Percentiles rank a stretch among this genome's conserved stretches.
These are phyloP conservation scores for Xestia ashworthii DNA, from an alignment of 2,888 invertebrate genomes.

Conservation along the genomic window DNA sequence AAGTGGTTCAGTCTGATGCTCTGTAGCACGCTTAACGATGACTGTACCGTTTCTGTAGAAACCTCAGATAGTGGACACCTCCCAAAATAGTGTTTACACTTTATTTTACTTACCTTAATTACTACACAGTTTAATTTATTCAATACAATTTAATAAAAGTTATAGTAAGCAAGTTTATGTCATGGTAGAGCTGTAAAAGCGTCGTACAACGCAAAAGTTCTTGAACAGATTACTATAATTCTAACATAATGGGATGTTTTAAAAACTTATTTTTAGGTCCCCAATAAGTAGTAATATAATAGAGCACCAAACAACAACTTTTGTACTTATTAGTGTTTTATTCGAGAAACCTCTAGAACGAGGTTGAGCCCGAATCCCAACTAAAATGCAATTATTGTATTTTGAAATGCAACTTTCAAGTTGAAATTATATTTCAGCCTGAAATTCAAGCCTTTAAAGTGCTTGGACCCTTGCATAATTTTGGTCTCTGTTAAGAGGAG, in stretches of 20 bases:
- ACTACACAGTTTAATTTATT: neutral
- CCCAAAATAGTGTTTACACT: neutral
- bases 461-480: conserved; percentile 8
- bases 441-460: conserved; percentile 20
- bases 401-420: conserved; percentile 5
- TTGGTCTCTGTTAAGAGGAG: neutral
- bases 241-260: conserved; percentile 33
- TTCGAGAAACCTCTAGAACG: conserved; percentile 50
- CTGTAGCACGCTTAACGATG: neutral
- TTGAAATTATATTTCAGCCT: conserved; percentile 52
- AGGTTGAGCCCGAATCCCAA: conserved; percentile 29
- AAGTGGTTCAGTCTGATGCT: neutral
- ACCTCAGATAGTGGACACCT: neutral
- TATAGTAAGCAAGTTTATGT: neutral
- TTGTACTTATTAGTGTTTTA: neutral
- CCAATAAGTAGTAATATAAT: conserved; percentile 1
- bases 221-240: neutral
- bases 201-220: neutral
- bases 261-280: conserved; percentile 36
- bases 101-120: neutral
- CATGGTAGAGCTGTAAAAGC: neutral
- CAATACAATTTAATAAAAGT: neutral
- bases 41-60: too few species aligned
- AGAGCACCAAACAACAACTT: conserved; percentile 16
- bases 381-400: conserved; percentile 13